Evolutionary conservation across 2,113 vertebrate genomes (phyloP).

Genomic region (Eulemur rufifrons): DNA sequence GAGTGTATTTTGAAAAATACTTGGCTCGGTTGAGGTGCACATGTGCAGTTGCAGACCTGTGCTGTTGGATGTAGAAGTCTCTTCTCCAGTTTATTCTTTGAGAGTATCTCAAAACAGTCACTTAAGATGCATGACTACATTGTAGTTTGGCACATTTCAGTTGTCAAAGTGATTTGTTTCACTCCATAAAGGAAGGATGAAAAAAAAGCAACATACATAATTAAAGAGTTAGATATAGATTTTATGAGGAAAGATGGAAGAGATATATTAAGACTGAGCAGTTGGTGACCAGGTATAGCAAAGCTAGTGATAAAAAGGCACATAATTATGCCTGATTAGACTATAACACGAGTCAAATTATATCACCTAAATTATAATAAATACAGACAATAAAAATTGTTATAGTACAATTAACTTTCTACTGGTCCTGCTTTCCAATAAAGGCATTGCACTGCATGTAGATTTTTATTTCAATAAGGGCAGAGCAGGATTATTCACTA

Average conservation of each 20-base stretch:
- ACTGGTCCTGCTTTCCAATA: background rate
- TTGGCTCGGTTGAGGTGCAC: background rate
- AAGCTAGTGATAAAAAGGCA: background rate
- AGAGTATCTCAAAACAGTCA: background rate
- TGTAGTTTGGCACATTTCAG: constrained; percentile 37
- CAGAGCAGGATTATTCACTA: background rate
- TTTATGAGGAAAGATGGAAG: constrained; percentile 40
- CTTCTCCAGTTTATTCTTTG: background rate
- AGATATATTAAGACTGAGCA: constrained; percentile 8
- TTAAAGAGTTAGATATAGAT: constrained; percentile 42
- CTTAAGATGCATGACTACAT: background rate
- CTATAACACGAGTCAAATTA: background rate
- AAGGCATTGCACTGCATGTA: background rate
- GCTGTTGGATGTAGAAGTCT: background rate
- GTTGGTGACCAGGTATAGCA: background rate
- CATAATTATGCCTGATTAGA: background rate
- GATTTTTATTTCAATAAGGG: background rate
- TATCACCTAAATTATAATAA: background rate
- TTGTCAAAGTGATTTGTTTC: constrained; percentile 58
- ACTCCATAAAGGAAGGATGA: constrained; percentile 3
- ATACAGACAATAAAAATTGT: background rate
- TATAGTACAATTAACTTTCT: background rate
- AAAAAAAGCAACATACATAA: constrained; percentile 60
- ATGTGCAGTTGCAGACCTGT: background rate
- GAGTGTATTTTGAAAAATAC: background rate